A percentile compares a stretch with the other conserved stretches of the same genome.
Conservation (phyloP, 2,888 invertebrate species). For the Patella depressa region DNA sequence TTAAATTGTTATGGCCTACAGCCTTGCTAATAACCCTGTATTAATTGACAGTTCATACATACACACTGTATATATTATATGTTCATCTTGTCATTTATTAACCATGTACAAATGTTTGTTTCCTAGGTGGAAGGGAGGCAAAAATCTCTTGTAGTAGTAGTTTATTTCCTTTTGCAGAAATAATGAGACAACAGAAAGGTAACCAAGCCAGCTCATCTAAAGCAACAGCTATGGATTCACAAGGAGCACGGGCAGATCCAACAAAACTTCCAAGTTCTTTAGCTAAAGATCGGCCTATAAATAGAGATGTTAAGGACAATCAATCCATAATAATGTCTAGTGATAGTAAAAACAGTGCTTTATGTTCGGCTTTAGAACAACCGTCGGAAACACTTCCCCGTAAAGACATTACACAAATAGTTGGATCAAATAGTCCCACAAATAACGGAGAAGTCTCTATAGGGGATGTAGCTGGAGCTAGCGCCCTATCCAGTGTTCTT, state of each 20-base stretch:
- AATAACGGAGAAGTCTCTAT: constrained; percentile 12
- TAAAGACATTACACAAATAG: constrained; percentile 2
- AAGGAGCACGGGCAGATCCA: background rate
- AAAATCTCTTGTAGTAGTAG: no score
- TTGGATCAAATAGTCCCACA: constrained; percentile 13
- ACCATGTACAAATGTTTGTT: no score
- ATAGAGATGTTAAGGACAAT: background rate
- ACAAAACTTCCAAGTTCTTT: constrained; percentile 8
- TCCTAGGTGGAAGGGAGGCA: no score
- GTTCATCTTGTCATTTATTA: no score
- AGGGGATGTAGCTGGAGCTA: constrained; percentile 11
- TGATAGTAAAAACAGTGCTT: constrained; percentile 11
- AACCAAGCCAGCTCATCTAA: background rate
- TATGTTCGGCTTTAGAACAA: constrained; percentile 12
- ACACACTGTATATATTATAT: no score
- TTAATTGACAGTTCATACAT: no score
- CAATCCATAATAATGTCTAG: background rate
- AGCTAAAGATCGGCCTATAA: background rate
- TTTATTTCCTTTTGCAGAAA: background rate
- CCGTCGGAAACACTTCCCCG: constrained; percentile 2
- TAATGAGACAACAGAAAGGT: background rate
- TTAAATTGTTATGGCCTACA: no score
- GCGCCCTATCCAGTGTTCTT: constrained; percentile 14
- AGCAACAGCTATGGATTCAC: background rate
- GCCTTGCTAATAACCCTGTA: no score